Percentiles rank a stretch among this genome's conserved stretches.
Evolutionary conservation across 2,888 invertebrate genomes (phyloP).

Genomic region (Laothoe populi): DNA sequence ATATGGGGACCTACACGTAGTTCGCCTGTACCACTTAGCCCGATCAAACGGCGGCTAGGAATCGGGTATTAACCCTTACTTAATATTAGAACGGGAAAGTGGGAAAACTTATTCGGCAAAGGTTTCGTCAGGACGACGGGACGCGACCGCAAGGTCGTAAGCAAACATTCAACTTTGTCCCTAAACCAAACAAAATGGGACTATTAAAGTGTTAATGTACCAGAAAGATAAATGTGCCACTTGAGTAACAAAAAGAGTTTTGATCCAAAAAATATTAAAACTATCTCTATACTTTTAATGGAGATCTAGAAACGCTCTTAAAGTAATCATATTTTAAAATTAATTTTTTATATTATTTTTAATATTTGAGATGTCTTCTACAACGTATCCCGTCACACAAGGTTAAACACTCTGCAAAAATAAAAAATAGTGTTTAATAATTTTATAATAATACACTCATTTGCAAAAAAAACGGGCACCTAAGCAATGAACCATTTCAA

Average conservation of each 20-base stretch:
- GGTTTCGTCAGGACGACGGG: slow-evolving; percentile 5
- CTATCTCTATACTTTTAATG: too few relatives aligned
- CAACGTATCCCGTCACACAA: too few relatives aligned
- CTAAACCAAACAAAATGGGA: slow-evolving; percentile 13
- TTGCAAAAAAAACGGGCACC: too few relatives aligned
- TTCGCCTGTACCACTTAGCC: slow-evolving; percentile 21
- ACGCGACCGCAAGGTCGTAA: slow-evolving; percentile 3
- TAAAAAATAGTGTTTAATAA: too few relatives aligned
- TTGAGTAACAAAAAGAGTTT: background rate
- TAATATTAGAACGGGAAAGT: slow-evolving; percentile 27
- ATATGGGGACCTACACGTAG: slow-evolving; percentile 10
- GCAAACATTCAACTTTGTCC: slow-evolving; percentile 25
- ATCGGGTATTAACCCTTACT: slow-evolving; percentile 24
- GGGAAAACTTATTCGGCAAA: slow-evolving; percentile 24
- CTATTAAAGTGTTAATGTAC: background rate
- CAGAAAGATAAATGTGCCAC: background rate
- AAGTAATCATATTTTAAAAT: too few relatives aligned
- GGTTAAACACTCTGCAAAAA: too few relatives aligned
- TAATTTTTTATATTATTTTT: too few relatives aligned
- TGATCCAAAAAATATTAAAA: too few relatives aligned
- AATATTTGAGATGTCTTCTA: too few relatives aligned
- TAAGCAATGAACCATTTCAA: too few relatives aligned
- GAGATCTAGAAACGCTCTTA: too few relatives aligned
- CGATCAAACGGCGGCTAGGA: slow-evolving; percentile 17
- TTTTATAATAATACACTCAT: too few relatives aligned